Evolutionary conservation across 2,113 vertebrate genomes (phyloP).

Genomic region (Romanogobio albipinnatus): DNA sequence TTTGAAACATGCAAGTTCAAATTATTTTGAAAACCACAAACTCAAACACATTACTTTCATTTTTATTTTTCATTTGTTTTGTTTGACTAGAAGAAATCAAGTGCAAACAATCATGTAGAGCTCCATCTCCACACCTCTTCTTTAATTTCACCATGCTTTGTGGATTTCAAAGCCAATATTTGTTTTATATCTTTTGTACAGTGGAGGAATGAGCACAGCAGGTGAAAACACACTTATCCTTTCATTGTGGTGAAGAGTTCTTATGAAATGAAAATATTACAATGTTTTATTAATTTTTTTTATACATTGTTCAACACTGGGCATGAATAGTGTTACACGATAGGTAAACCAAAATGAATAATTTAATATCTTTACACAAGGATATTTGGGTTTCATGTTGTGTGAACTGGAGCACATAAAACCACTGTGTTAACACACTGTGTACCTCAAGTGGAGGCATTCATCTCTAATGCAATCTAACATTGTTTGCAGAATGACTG

Average conservation of each 20-base stretch:
- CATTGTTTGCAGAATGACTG: constrained; percentile 6
- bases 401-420: constrained; percentile 29
- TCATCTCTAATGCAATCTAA: constrained; percentile 11
- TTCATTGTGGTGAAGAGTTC: neutral
- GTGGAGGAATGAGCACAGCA: neutral
- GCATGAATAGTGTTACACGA: neutral
- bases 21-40: neutral
- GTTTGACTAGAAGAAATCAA: neutral
- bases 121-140: neutral
- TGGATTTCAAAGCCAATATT: constrained; percentile 39
- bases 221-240: neutral
- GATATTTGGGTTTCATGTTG: neutral
- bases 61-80: neutral
- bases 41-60: neutral
- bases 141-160: constrained; percentile 5
- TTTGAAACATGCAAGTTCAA: neutral
- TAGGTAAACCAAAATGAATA: neutral
- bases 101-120: neutral
- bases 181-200: neutral
- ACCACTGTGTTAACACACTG: constrained; percentile 7
- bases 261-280: constrained; percentile 25
- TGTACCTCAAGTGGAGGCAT: neutral
- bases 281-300: constrained; percentile 16
- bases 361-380: constrained; percentile 4
- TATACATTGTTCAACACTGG: too few species aligned